Conservation (phyloP, 2,113 vertebrate genomes). For the Channa maculata region DNA sequence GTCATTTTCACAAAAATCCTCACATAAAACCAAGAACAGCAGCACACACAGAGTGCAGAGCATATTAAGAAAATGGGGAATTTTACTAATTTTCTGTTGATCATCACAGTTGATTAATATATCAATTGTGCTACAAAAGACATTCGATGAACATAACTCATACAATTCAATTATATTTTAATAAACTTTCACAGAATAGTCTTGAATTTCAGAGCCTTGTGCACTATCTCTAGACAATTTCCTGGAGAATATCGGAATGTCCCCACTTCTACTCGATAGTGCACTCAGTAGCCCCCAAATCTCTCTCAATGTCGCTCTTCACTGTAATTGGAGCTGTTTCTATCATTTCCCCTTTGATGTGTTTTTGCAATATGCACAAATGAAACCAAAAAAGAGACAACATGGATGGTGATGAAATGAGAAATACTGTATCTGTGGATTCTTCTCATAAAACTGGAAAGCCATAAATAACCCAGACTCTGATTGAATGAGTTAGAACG, state of each 20-base stretch:
- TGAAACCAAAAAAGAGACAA: not conserved
- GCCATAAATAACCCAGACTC: slow-evolving; percentile 5
- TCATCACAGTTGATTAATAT: too few species aligned
- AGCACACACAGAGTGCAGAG: too few species aligned
- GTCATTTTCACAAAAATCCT: too few species aligned
- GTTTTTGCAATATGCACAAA: not conserved
- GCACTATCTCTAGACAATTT: not conserved
- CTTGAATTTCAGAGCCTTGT: not conserved
- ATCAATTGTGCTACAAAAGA: too few species aligned
- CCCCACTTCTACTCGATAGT: slow-evolving; percentile 7
- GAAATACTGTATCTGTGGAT: not conserved
- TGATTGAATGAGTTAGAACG: slow-evolving; percentile 43
- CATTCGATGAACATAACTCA: too few species aligned
- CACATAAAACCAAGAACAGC: too few species aligned
- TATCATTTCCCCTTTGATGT: not conserved
- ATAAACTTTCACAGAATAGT: not conserved
- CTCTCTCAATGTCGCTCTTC: slow-evolving; percentile 26
- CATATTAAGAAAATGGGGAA: too few species aligned
- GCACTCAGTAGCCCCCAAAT: slow-evolving; percentile 54
- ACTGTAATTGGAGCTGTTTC: not conserved
- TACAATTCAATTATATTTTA: not conserved
- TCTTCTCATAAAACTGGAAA: not conserved
- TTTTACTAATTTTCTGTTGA: too few species aligned
- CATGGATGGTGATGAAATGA: not conserved
- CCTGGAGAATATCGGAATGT: slow-evolving; percentile 28